These are phyloP conservation scores for Microtus ochrogaster DNA, from an alignment of 2,113 vertebrate genomes.

Conservation along the genomic window DNA sequence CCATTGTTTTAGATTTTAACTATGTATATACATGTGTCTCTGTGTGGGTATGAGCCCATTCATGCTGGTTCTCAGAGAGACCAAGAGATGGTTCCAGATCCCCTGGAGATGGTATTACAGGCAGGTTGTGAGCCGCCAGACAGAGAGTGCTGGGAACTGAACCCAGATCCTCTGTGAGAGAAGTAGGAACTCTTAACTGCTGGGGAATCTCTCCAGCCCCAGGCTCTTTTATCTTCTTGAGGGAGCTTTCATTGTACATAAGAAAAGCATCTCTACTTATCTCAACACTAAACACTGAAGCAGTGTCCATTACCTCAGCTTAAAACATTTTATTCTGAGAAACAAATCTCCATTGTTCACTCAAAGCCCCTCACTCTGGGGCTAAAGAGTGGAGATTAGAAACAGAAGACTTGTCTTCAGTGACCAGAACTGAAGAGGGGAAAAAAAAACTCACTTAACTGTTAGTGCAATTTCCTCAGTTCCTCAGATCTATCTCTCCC, in stretches of 20 bases:
- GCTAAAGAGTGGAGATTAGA: neutral
- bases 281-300: neutral
- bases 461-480: neutral
- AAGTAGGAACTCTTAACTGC: neutral
- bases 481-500: neutral
- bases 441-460: neutral
- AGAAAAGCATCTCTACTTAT: neutral
- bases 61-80: neutral
- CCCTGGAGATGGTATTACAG: neutral
- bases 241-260: neutral
- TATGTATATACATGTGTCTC: too few relatives aligned
- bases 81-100: neutral
- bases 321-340: conserved; percentile 11
- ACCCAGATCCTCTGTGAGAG: neutral
- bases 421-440: neutral
- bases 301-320: neutral
- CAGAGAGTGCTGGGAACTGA: neutral
- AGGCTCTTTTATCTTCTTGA: neutral
- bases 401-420: neutral
- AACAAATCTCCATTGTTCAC: neutral
- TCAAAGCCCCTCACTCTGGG: neutral
- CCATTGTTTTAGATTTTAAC: neutral
- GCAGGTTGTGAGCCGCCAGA: neutral
- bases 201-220: neutral
- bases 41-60: neutral